Conservation (phyloP, 2,888 invertebrate genomes). For the Drosophila meridionalis region DNA sequence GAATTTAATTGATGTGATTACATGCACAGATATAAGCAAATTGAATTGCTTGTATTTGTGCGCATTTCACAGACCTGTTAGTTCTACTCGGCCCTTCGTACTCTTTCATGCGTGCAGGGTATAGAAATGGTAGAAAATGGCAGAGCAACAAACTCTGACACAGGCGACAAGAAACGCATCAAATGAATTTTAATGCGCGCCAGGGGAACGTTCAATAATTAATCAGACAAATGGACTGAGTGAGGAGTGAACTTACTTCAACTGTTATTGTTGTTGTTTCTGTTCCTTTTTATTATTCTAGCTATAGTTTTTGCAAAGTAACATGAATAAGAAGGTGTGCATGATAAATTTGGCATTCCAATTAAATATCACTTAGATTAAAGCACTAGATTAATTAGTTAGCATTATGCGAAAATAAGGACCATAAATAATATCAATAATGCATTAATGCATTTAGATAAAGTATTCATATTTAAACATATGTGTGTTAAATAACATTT, state of each 20-base stretch:
- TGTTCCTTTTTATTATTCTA: background rate
- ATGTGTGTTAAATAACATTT: background rate
- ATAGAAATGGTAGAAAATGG: conserved; percentile 11
- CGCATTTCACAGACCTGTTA: background rate
- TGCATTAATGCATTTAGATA: no score
- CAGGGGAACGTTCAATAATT: conserved; percentile 66
- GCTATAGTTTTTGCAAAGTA: background rate
- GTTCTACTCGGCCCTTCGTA: background rate
- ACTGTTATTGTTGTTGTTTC: conserved; percentile 1
- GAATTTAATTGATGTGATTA: background rate
- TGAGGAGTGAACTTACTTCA: conserved; percentile 17
- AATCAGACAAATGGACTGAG: conserved; percentile 62
- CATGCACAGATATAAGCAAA: background rate
- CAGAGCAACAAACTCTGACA: conserved; percentile 38
- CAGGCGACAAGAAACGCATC: conserved; percentile 73
- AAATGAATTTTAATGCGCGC: conserved; percentile 72
- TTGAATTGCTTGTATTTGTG: background rate
- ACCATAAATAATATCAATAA: no score
- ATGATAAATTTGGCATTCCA: conserved; percentile 14
- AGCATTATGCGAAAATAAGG: background rate
- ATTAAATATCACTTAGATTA: conserved; percentile 5
- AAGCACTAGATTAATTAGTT: conserved; percentile 7
- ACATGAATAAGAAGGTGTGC: background rate
- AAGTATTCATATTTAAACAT: background rate
- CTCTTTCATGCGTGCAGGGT: conserved; percentile 13